Evolutionary conservation across 1,140 invertebrate genomes (phyloP).

Genomic region (Leptoteleia sp.): DNA sequence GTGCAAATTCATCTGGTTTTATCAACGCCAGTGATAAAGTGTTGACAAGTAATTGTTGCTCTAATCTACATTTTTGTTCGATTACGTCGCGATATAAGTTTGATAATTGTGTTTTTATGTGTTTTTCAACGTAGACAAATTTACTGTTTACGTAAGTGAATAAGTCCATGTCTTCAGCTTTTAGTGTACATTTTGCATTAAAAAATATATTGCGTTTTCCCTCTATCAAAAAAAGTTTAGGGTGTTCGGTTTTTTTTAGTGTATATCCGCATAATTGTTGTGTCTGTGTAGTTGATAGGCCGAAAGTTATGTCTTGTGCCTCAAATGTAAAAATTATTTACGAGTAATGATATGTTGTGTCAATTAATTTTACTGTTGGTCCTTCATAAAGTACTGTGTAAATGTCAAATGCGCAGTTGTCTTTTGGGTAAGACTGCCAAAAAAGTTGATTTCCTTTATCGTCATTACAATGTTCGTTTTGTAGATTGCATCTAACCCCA

Average conservation of each 20-base stretch:
- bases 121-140: slow-evolving; percentile 20
- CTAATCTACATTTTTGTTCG: slow-evolving; percentile 1
- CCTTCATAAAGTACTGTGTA: slow-evolving; percentile 10
- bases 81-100: slow-evolving; percentile 16
- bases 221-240: slow-evolving; percentile 23
- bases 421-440: no score
- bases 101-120: slow-evolving; percentile 13
- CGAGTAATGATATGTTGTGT: not conserved
- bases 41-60: slow-evolving; percentile 12
- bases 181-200: not conserved
- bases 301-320: slow-evolving; percentile 3
- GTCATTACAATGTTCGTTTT: no score
- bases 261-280: not conserved
- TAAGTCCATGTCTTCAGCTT: slow-evolving; percentile 7
- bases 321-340: not conserved
- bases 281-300: not conserved
- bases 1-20: slow-evolving; percentile 31
- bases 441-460: no score
- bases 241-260: slow-evolving; percentile 7
- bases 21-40: not conserved
- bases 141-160: slow-evolving; percentile 27
- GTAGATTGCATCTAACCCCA: no score
- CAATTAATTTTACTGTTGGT: not conserved
- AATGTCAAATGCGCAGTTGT: no score
- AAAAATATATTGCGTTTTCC: slow-evolving; percentile 5